Conservation (phyloP, 2,113 vertebrate species). For the Cnemophilus loriae region DNA sequence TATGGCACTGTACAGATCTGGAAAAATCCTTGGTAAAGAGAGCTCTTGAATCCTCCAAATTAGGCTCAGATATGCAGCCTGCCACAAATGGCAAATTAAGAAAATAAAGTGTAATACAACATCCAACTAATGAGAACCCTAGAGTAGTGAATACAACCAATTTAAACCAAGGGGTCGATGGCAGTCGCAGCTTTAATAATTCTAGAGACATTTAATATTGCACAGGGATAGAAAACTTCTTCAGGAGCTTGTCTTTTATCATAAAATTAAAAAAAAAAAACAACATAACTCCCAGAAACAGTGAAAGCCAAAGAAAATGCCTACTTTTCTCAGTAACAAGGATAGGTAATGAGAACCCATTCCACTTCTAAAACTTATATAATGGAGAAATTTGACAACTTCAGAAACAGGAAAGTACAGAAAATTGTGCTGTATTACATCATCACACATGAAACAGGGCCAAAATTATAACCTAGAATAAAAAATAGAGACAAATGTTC, state of each 20-base stretch:
- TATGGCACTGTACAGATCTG: not conserved
- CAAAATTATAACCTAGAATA: not conserved
- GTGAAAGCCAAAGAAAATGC: not conserved
- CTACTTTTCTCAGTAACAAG: not conserved
- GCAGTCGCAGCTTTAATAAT: not conserved
- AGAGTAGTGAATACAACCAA: not conserved
- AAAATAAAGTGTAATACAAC: not conserved
- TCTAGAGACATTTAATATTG: not conserved
- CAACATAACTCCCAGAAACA: not conserved
- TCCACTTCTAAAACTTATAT: not conserved
- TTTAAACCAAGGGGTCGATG: not conserved
- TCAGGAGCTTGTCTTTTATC: not conserved
- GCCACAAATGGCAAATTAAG: conserved; percentile 12
- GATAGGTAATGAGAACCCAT: not conserved
- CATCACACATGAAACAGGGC: not conserved
- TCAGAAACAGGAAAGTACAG: not conserved
- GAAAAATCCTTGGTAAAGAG: not conserved
- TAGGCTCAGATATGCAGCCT: not conserved
- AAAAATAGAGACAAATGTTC: not conserved
- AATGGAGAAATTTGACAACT: not conserved
- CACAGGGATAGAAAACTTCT: not conserved
- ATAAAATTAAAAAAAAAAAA: too few species aligned
- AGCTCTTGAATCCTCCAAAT: not conserved
- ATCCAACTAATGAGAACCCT: conserved; percentile 31
- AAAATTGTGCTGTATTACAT: not conserved